Evolutionary conservation across 2,888 invertebrate species (phyloP), one percentile per base, ranked within the genome.

Genomic region (Eupeodes luniger): DNA sequence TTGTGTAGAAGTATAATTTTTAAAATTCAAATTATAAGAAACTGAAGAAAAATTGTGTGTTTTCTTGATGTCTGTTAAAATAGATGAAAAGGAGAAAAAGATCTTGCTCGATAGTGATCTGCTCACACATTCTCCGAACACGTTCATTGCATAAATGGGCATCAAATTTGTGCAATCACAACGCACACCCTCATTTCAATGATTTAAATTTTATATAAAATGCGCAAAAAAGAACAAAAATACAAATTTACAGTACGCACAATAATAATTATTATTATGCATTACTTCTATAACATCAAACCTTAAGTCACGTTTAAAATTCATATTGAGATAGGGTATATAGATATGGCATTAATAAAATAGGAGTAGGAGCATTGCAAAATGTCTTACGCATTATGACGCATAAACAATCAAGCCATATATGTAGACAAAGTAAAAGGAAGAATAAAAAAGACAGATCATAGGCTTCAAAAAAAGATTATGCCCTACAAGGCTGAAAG

Each of bases 401-500:
- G 83, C 83, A 86, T 86, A 82, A 40, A 49, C 69, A 67, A 83
- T 61, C n/a, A 51, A 76, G 81, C 53, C 85, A 66, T 72, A 67
- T 59, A 74, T 72, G 61, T 59, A 74, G 57, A 59, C 19, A 36
- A 11, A 36, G 53, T 70, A 70, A 66, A 61, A 77, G 57, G 36
- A 64, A 47, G 40, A 72, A 53, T 76, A 76, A n/a, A n/a, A 51
- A 51, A 16, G n/a, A n/a, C 74, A 88, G 80, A 87, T 80, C 79
- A 81, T 72, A 64, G 69, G 70, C 64, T 72, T 53, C 76, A 77
- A 87, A 72, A 84, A 83, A 83, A 84, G 83, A 70, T 69, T 55
- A 75, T 64, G 27, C 72, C 62, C 69, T 11, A 53, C 40, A 81
- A 61, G 72, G 59, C 72, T 16, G 51, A 62, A 40, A 78, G 67